Evolutionary conservation across 2,888 invertebrate species (phyloP), one percentile per base, ranked within the genome.

Genomic region (Strigamia transsilvanica): DNA sequence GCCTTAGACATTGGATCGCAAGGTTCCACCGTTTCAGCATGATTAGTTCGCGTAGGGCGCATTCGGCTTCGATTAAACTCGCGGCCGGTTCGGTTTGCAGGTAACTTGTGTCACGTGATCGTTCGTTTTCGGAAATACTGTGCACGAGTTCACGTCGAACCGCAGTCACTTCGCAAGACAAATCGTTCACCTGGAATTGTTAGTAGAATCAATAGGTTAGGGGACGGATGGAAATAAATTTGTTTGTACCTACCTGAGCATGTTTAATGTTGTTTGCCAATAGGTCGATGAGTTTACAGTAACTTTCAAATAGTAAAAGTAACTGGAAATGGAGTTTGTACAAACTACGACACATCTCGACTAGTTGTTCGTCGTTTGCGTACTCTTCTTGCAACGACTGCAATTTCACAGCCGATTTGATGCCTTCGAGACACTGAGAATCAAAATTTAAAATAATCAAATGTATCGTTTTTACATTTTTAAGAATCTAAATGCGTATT

Each of bases 301-400:
- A 89, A 82, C 88, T 88, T 84, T 98, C 98, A 82, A 96, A 92
- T 32, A 99, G 90, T 82, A 98, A 89, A 61, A 98, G 90, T 82
- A 98, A 90, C 87, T 99, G 98, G 88, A 98, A 98, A 88, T 95
- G 93, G 15, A 98, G 90, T 88, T 97, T 96, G 89, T 97, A 98
- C 27, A 98, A 90, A 82, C 94, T 92, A 84, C 94, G 93, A 15
- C 95, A 96, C 81, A 97, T 90, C 86, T 98, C 97, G 77, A 94
- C 88, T 56, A 94, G 90, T 27, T 82, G 86, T 27, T 87, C 87
- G 83, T 87, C 87, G 82, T 86, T 85, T 84, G 86, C 86, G 82
- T 85, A 83, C 81, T 95, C 86, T 83, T 88, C 89, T 12, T 88
- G 88, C 51, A 90, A 85, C 13, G 88, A 87, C 84, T 89, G 88